Conservation (phyloP, 2,113 vertebrate genomes). For the Apaloderma vittatum region DNA sequence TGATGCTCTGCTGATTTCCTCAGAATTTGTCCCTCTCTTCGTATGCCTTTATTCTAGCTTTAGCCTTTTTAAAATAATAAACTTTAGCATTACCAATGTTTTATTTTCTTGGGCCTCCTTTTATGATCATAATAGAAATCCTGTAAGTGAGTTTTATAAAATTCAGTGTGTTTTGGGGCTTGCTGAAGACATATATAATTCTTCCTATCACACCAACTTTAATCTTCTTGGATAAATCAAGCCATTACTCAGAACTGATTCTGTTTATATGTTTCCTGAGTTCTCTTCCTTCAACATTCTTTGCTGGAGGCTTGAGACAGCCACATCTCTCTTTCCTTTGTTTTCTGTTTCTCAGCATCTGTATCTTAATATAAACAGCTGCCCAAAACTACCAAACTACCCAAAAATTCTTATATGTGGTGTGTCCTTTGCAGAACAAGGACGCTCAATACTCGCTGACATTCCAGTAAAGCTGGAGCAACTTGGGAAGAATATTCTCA, state of each 20-base stretch:
- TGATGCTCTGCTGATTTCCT: neutral
- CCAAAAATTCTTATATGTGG: neutral
- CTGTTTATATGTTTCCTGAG: conserved; percentile 50
- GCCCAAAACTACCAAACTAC: too few relatives aligned
- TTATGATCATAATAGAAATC: conserved; percentile 36
- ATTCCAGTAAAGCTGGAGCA: neutral
- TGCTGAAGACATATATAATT: conserved; percentile 9
- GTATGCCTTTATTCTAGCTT: neutral
- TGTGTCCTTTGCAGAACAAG: neutral
- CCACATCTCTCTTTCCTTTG: neutral
- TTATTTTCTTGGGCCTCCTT: conserved; percentile 13
- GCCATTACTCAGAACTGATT: conserved; percentile 21
- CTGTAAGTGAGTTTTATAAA: conserved; percentile 6
- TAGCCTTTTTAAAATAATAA: conserved; percentile 2
- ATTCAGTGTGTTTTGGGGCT: neutral
- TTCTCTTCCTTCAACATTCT: conserved; percentile 15
- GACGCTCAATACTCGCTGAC: neutral
- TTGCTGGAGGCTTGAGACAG: conserved; percentile 28
- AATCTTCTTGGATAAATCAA: conserved; percentile 46
- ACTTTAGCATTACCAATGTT: neutral
- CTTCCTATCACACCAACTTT: neutral
- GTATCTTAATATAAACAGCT: neutral
- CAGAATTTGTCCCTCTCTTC: neutral
- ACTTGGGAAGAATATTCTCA: neutral
- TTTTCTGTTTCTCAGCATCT: neutral